phyloP scores from a whole-genome alignment of 2,888 invertebrate genomes.

The Lobophora halterata region DNA sequence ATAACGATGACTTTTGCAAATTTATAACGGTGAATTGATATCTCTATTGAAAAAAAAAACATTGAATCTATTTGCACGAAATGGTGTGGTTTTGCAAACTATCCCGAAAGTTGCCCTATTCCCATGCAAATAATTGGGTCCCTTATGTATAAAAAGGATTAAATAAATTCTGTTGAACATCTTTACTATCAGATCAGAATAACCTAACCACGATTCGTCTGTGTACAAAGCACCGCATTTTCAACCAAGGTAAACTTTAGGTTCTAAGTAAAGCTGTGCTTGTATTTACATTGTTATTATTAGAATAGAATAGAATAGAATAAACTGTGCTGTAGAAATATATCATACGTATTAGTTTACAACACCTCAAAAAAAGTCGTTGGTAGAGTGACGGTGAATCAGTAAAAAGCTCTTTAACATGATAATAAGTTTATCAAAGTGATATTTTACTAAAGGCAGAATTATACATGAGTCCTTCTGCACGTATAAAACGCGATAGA shows the following conservation, averaged over 20 bases:
- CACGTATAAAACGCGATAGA: too few relatives aligned
- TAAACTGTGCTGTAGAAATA: not conserved
- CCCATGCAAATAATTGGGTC: slow-evolving; percentile 49
- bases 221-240: slow-evolving; percentile 13
- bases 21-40: too few relatives aligned
- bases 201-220: slow-evolving; percentile 7
- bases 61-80: slow-evolving; percentile 51
- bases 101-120: slow-evolving; percentile 49
- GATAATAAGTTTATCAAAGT: too few relatives aligned
- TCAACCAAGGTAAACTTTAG: too few relatives aligned
- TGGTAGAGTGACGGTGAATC: not conserved
- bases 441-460: too few relatives aligned
- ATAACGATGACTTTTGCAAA: too few relatives aligned
- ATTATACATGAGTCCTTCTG: too few relatives aligned
- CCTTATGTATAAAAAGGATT: slow-evolving; percentile 35
- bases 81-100: slow-evolving; percentile 46
- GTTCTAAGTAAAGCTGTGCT: too few relatives aligned
- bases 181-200: slow-evolving; percentile 20
- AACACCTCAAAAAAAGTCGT: not conserved
- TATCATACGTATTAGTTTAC: not conserved
- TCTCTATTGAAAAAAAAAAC: slow-evolving; percentile 46
- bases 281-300: too few relatives aligned
- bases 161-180: slow-evolving; percentile 22
- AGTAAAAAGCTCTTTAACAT: slow-evolving; percentile 1
- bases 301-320: not conserved